A percentile compares a stretch with the other conserved stretches of the same genome.
phyloP scores from a whole-genome alignment of 2,797 vertebrate genomes.

The Pseudomugil tenellus region DNA sequence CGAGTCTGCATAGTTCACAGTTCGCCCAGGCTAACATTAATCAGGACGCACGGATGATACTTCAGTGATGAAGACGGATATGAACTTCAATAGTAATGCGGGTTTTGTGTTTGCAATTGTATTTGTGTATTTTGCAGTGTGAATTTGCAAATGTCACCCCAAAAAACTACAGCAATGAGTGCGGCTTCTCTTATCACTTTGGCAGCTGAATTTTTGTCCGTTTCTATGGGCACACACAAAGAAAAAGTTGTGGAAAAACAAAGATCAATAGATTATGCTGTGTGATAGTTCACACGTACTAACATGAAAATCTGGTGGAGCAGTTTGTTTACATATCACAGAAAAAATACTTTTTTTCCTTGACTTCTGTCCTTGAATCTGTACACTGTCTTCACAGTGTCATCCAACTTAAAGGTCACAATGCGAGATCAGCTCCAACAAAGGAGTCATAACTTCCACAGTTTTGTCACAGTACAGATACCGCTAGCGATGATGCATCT shows the following conservation, averaged over 20 bases:
- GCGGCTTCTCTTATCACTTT: neutral
- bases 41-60: neutral
- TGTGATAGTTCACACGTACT: neutral
- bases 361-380: neutral
- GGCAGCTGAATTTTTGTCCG: neutral
- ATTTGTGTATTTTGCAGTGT: neutral
- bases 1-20: neutral
- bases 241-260: neutral
- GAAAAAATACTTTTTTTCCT: neutral
- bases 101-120: neutral
- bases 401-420: neutral
- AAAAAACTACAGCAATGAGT: neutral
- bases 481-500: neutral
- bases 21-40: neutral
- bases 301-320: neutral
- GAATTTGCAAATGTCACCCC: neutral
- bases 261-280: neutral
- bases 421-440: neutral
- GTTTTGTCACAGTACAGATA: neutral
- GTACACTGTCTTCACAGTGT: neutral
- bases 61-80: neutral
- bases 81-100: neutral
- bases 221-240: neutral
- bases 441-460: neutral
- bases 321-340: neutral